Evolutionary conservation across 2,113 vertebrate genomes (phyloP).

Genomic region (Muscicapa adusta): DNA sequence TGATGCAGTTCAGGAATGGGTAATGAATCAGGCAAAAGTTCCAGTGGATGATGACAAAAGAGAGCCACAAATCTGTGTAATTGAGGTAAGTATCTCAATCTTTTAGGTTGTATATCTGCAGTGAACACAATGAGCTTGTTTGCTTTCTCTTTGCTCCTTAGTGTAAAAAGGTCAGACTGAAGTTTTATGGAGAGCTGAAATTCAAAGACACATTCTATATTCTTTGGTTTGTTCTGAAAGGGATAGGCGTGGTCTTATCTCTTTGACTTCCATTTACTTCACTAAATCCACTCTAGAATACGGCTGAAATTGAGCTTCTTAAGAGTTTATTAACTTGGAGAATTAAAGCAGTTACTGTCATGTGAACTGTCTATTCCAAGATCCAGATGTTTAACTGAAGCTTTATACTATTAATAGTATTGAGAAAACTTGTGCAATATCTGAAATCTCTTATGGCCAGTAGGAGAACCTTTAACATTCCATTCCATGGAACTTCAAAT

Average conservation of each 20-base stretch:
- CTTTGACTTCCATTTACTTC: background rate
- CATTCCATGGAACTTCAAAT: background rate
- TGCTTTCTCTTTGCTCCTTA: background rate
- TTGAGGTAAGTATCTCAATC: slow-evolving; percentile 70
- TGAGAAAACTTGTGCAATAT: background rate
- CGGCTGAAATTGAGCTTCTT: background rate
- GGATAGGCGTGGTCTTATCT: background rate
- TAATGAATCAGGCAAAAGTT: slow-evolving; percentile 79
- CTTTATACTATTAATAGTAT: background rate
- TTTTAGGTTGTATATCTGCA: background rate
- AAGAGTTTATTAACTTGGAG: background rate
- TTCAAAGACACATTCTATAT: background rate
- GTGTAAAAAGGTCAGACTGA: background rate
- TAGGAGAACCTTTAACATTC: background rate
- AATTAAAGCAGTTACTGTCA: background rate
- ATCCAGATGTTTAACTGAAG: background rate
- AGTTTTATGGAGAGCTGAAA: background rate
- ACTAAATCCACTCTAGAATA: background rate
- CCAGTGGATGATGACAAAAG: slow-evolving; percentile 72
- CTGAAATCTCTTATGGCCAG: background rate
- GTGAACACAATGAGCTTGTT: background rate
- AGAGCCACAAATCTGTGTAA: slow-evolving; percentile 79
- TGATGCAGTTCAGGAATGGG: slow-evolving; percentile 82
- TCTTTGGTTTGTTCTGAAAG: background rate
- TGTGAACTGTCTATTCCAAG: background rate